A percentile compares a stretch with the other conserved stretches of the same genome.
phyloP scores from a whole-genome alignment of 2,113 vertebrate genomes.

The Coreoperca whiteheadi region DNA sequence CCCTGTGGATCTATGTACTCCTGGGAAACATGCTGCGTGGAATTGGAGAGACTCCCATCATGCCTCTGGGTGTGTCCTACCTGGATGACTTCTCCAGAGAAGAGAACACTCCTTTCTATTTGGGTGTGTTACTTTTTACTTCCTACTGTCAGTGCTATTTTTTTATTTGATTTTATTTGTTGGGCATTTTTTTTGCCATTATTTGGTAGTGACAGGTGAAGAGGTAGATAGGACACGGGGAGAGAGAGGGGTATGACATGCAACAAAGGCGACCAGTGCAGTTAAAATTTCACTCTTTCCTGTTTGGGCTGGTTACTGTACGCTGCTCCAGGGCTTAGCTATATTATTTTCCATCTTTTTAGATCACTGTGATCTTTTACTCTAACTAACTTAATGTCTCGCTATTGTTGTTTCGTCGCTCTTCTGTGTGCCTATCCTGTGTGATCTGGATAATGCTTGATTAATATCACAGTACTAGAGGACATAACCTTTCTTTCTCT shows the following conservation, averaged over 20 bases:
- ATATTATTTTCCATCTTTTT: neutral
- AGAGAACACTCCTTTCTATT: conserved; percentile 92
- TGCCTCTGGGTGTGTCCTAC: conserved; percentile 94
- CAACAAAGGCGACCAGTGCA: no score
- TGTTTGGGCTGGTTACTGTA: neutral
- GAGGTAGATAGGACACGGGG: no score
- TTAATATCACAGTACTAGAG: neutral
- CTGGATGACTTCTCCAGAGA: conserved; percentile 93
- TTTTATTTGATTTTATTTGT: no score
- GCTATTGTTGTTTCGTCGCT: neutral
- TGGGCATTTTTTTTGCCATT: no score
- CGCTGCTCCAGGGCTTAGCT: neutral
- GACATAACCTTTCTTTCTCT: neutral
- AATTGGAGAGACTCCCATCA: conserved; percentile 94
- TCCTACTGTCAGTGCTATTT: neutral
- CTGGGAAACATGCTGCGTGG: conserved; percentile 95
- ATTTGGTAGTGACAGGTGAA: no score
- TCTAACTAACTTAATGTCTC: neutral
- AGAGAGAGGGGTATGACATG: no score
- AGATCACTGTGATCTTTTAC: no score
- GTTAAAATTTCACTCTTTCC: no score
- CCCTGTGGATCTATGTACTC: conserved; percentile 93
- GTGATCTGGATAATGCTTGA: no score
- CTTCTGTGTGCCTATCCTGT: neutral
- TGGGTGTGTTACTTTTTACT: conserved; percentile 83